Conservation (phyloP, 2,888 invertebrate species). For the Hybos culiciformis region DNA sequence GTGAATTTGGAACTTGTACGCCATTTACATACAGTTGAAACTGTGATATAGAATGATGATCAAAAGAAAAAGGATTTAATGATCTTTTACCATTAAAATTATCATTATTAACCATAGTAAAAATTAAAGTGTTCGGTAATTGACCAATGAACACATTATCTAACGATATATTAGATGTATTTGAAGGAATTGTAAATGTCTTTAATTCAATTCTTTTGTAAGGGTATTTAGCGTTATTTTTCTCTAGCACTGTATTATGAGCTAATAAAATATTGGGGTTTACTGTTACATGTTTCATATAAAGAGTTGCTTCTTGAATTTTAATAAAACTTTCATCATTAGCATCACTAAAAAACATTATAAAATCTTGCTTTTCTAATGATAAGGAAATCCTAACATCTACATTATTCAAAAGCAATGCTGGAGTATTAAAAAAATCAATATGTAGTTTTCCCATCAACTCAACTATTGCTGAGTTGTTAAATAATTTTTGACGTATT, state of each 20-base stretch:
- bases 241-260: no score
- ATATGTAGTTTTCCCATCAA: neutral
- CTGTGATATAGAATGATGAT: neutral
- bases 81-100: neutral
- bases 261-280: no score
- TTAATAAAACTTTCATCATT: neutral
- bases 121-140: neutral
- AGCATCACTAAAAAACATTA: neutral
- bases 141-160: neutral
- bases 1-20: neutral
- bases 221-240: neutral
- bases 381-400: neutral
- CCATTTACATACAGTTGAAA: no score
- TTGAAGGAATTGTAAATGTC: neutral
- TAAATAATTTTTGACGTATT: neutral
- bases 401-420: neutral
- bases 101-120: neutral
- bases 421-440: neutral
- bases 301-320: no score
- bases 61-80: neutral
- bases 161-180: neutral
- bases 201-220: neutral
- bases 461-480: neutral
- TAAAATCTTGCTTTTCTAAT: neutral
- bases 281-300: no score